Evolutionary conservation across 2,888 invertebrate genomes (phyloP).

Genomic region (Lepidochitona cinerea): DNA sequence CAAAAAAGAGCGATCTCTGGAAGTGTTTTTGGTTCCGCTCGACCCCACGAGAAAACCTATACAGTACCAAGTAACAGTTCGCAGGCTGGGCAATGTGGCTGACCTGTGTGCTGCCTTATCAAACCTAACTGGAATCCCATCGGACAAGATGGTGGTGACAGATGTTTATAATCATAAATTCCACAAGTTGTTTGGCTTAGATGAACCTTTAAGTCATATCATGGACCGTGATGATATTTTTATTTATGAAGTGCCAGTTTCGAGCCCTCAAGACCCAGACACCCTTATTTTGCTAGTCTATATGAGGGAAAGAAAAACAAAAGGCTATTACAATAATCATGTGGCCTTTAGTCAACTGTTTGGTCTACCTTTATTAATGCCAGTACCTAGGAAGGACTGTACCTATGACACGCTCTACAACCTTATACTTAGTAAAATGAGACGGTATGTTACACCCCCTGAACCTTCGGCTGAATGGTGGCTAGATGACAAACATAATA

Average conservation of each 20-base stretch:
- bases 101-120: conserved; percentile 71
- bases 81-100: conserved; percentile 70
- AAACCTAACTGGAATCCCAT: conserved; percentile 54
- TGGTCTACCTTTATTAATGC: conserved; percentile 69
- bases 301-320: conserved; percentile 61
- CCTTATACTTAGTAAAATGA: conserved; percentile 62
- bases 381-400: conserved; percentile 63
- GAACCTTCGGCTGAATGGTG: conserved; percentile 66
- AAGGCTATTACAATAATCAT: conserved; percentile 19
- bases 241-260: conserved; percentile 67
- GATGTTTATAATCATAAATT: conserved; percentile 73
- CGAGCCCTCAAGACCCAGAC: conserved; percentile 55
- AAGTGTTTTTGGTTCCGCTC: conserved; percentile 70
- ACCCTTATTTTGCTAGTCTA: conserved; percentile 67
- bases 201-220: conserved; percentile 71
- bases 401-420: conserved; percentile 67
- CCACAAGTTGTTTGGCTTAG: conserved; percentile 71
- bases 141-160: conserved; percentile 71
- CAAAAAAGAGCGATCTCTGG: conserved; percentile 72
- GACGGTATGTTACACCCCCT: conserved; percentile 62
- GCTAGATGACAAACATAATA: conserved; percentile 38
- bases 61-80: conserved; percentile 71
- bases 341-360: conserved; percentile 59
- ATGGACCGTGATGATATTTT: conserved; percentile 72
- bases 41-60: conserved; percentile 57